phyloP scores from a whole-genome alignment of 2,888 invertebrate species.

The Marasmarcha lunaedactyla region DNA sequence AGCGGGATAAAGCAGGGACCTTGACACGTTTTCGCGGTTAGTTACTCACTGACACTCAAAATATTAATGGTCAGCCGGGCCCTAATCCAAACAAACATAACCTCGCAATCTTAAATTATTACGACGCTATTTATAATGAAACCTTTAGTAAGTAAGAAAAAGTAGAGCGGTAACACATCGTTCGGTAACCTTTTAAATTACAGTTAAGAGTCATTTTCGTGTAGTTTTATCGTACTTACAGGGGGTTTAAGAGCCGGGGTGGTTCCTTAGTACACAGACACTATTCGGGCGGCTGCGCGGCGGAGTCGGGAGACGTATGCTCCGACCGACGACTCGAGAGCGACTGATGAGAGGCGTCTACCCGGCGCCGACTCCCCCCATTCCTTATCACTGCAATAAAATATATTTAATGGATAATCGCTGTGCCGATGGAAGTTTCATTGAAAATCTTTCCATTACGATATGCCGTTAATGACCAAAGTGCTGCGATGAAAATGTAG shows the following conservation, averaged over 20 bases:
- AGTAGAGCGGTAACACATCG: background rate
- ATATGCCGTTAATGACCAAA: conserved; percentile 10
- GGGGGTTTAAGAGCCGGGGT: background rate
- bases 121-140: conserved; percentile 22
- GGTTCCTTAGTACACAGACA: background rate
- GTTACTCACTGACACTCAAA: conserved; percentile 29
- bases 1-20: background rate
- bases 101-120: conserved; percentile 6
- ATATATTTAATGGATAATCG: conserved; percentile 65
- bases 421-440: conserved; percentile 43
- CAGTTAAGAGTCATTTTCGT: background rate
- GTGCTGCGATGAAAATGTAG: too few species aligned
- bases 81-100: conserved; percentile 30
- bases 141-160: background rate
- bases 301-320: background rate
- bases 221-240: background rate
- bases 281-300: background rate
- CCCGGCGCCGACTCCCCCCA: conserved; percentile 1
- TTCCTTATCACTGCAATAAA: conserved; percentile 48
- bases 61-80: conserved; percentile 30
- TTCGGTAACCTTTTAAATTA: background rate
- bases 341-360: background rate
- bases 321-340: background rate
- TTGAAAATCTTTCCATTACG: conserved; percentile 49
- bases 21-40: conserved; percentile 16